Conservation (phyloP, 2,113 vertebrate genomes). For the Elephantulus edwardii region DNA sequence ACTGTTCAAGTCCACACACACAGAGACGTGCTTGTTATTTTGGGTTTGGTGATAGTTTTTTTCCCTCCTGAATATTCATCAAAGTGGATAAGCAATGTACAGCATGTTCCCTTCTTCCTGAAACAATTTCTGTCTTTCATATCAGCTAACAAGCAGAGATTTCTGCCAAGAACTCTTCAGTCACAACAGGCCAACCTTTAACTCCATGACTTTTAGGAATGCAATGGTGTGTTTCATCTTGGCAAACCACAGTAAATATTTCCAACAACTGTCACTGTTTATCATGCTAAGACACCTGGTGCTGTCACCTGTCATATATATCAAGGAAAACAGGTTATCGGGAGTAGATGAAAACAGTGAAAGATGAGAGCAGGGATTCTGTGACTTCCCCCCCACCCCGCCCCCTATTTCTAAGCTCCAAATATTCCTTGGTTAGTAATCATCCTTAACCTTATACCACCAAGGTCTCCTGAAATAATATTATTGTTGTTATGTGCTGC, state of each 20-base stretch:
- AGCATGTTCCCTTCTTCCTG: neutral
- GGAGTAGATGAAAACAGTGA: neutral
- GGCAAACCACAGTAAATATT: slow-evolving; percentile 41
- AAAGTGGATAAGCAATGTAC: neutral
- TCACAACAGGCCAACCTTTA: slow-evolving; percentile 44
- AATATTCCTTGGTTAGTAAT: too few species aligned
- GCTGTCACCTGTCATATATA: neutral
- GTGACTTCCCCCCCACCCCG: neutral
- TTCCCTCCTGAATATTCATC: neutral
- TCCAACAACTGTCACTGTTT: neutral
- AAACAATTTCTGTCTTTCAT: slow-evolving; percentile 32
- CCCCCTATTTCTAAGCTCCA: neutral
- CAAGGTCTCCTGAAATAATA: too few species aligned
- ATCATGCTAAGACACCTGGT: neutral
- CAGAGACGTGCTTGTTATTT: neutral
- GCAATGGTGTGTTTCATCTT: neutral
- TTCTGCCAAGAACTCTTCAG: slow-evolving; percentile 30
- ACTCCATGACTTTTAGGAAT: slow-evolving; percentile 34
- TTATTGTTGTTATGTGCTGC: too few species aligned
- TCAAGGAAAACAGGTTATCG: neutral
- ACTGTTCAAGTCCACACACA: neutral
- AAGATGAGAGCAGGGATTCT: neutral
- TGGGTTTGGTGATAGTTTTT: neutral
- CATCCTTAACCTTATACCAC: too few species aligned
- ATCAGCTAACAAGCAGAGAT: slow-evolving; percentile 10